phyloP scores from a whole-genome alignment of 2,797 vertebrate genomes.

The Channallabes apus region DNA sequence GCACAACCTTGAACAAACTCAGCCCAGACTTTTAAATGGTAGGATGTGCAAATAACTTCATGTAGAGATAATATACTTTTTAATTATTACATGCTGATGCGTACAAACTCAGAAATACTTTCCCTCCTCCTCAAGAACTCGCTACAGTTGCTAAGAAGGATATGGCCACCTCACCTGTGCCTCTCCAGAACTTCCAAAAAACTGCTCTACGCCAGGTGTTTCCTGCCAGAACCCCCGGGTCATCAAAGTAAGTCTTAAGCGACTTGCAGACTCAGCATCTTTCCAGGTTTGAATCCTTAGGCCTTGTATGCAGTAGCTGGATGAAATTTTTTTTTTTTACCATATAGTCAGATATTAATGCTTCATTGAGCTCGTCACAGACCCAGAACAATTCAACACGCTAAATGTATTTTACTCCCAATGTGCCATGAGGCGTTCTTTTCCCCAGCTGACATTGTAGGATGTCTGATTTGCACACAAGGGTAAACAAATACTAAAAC shows the following conservation, averaged over 20 bases:
- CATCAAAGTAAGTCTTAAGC: slow-evolving; percentile 70
- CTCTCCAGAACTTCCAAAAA: slow-evolving; percentile 58
- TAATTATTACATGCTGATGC: neutral
- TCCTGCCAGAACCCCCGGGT: slow-evolving; percentile 58
- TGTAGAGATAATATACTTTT: neutral
- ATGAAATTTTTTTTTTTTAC: neutral
- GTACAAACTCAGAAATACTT: neutral
- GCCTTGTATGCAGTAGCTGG: neutral
- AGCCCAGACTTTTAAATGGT: slow-evolving; percentile 31
- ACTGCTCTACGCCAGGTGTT: slow-evolving; percentile 51
- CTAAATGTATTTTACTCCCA: neutral
- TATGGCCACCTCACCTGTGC: slow-evolving; percentile 74
- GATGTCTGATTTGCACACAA: neutral
- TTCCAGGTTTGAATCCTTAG: slow-evolving; percentile 1
- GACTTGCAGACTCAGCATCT: neutral
- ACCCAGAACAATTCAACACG: neutral
- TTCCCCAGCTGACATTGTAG: neutral
- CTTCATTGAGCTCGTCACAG: neutral
- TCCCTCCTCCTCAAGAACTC: slow-evolving; percentile 63
- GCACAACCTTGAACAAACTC: slow-evolving; percentile 16
- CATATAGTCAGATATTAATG: neutral
- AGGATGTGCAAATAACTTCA: slow-evolving; percentile 13
- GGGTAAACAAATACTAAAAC: neutral
- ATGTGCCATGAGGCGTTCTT: neutral
- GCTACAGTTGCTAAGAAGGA: slow-evolving; percentile 69